phyloP scores from a whole-genome alignment of 2,113 vertebrate genomes.

The Erythrolamprus reginae region DNA sequence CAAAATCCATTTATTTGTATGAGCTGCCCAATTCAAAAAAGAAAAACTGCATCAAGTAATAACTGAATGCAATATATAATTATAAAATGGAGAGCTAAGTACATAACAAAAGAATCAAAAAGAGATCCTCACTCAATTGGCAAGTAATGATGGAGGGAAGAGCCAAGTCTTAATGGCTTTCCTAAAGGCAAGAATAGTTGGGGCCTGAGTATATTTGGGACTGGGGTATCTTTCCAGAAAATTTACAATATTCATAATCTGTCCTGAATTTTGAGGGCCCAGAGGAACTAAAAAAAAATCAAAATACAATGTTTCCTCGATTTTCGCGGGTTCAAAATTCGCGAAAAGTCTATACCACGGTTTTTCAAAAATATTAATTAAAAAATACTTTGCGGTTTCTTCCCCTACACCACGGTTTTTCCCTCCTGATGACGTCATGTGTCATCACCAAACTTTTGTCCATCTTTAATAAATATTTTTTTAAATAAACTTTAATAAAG shows the following conservation, averaged over 20 bases:
- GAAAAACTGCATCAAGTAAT: background rate
- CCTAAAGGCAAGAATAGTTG: background rate
- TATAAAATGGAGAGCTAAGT: background rate
- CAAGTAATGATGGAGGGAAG: background rate
- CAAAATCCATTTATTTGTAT: background rate
- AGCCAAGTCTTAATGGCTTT: background rate
- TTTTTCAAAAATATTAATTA: too few relatives aligned
- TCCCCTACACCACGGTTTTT: too few relatives aligned
- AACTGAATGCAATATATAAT: background rate
- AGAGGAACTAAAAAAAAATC: background rate
- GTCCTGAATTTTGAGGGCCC: background rate
- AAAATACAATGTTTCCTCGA: too few relatives aligned
- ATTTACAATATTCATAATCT: background rate
- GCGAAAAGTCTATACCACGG: too few relatives aligned
- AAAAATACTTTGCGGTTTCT: too few relatives aligned
- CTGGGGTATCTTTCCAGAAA: background rate
- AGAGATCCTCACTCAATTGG: background rate
- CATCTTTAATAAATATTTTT: too few relatives aligned
- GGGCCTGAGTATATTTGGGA: background rate
- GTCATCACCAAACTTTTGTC: too few relatives aligned
- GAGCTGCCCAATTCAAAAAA: background rate
- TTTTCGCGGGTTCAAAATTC: too few relatives aligned
- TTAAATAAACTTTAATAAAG: too few relatives aligned
- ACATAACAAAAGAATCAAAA: background rate
- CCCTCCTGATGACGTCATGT: too few relatives aligned